phyloP scores from a whole-genome alignment of 2,113 vertebrate genomes.

The Phyllostomus hastatus region DNA sequence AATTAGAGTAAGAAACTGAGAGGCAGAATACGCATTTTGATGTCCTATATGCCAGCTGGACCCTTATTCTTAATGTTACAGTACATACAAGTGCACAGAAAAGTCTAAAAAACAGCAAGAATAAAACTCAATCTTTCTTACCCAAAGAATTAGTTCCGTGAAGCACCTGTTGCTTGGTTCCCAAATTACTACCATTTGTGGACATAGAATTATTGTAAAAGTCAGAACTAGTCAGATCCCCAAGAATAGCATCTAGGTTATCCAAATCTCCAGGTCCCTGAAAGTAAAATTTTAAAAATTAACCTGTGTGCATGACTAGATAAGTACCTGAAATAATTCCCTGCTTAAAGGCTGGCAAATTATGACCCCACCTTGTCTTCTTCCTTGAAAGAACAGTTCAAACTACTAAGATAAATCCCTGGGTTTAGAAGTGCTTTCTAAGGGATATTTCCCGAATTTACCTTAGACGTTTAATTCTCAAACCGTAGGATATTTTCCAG shows the following conservation, averaged over 20 bases:
- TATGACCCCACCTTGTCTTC: not conserved
- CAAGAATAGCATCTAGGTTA: conserved; percentile 95
- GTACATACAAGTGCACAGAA: not conserved
- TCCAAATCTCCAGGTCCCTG: conserved; percentile 88
- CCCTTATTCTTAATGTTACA: not conserved
- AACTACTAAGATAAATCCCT: not conserved
- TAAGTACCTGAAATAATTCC: not conserved
- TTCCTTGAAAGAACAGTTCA: not conserved
- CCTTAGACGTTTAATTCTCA: not conserved
- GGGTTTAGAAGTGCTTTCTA: not conserved
- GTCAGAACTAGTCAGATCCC: conserved; percentile 90
- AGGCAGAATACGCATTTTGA: not conserved
- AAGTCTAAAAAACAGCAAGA: not conserved
- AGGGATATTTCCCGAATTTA: not conserved
- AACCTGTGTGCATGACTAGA: not conserved
- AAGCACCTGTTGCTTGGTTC: conserved; percentile 85
- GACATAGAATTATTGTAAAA: conserved; percentile 88
- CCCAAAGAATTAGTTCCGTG: conserved; percentile 79
- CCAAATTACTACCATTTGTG: conserved; percentile 83
- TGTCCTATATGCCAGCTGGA: not conserved
- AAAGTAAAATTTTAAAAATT: conserved; percentile 56
- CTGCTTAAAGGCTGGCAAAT: not conserved
- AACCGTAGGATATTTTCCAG: not conserved
- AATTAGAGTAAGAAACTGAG: not conserved
- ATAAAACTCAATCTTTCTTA: conserved; percentile 69